phyloP scores from a whole-genome alignment of 2,797 vertebrate species.

The Arnoldichthys spilopterus region DNA sequence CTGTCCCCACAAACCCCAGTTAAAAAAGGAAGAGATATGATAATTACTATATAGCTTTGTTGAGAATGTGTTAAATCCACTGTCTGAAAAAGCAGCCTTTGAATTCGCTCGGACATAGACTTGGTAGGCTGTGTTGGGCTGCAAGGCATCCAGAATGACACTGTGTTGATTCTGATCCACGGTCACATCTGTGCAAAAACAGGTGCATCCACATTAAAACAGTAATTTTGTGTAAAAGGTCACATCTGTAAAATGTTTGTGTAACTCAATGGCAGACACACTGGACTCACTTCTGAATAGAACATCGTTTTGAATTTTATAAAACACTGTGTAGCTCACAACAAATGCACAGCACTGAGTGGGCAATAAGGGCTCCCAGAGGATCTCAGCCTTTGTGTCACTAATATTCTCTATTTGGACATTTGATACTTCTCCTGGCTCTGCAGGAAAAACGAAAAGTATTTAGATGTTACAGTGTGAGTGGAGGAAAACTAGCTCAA shows the following conservation, averaged over 20 bases:
- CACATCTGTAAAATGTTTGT: neutral
- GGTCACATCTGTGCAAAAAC: constrained; percentile 64
- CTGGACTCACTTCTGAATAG: constrained; percentile 48
- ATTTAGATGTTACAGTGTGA: neutral
- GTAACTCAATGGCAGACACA: neutral
- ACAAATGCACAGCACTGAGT: constrained; percentile 62
- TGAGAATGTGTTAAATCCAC: constrained; percentile 54
- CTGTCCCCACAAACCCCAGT: neutral
- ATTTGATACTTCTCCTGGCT: neutral
- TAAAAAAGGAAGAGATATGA: neutral
- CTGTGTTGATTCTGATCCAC: constrained; percentile 36
- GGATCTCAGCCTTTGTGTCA: constrained; percentile 62
- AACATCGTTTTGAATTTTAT: neutral
- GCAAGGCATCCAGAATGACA: constrained; percentile 60
- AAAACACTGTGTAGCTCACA: constrained; percentile 67
- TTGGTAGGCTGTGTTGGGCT: constrained; percentile 62
- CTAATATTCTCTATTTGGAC: neutral
- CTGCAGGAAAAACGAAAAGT: constrained; percentile 13
- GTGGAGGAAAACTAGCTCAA: neutral
- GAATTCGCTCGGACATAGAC: constrained; percentile 63
- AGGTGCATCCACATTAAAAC: neutral
- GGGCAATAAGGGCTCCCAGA: constrained; percentile 58
- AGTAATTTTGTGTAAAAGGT: neutral
- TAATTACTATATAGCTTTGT: constrained; percentile 69
- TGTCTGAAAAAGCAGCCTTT: constrained; percentile 51